Evolutionary conservation across 2,888 invertebrate species (phyloP), one percentile per base, ranked within the genome.

Genomic region (Neria commutata): DNA sequence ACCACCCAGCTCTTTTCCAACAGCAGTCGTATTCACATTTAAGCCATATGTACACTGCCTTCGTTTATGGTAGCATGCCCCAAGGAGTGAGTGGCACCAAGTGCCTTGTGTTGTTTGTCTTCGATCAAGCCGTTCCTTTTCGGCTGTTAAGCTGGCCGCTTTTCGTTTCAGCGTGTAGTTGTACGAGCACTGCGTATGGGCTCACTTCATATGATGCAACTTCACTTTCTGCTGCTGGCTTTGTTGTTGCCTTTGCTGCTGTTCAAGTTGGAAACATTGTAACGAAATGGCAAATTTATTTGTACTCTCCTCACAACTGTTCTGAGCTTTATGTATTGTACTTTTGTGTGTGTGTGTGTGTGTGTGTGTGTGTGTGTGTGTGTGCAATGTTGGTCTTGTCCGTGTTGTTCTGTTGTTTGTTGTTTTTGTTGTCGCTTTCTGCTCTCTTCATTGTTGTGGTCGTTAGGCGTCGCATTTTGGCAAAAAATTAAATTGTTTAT

Each of bases 401-500:
- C 4, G 17, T 37, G 37, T 37, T n/a, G 37, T n/a, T 8, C n/a
- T 37, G 6, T 37, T 19, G 17, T 42, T 5, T 14, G 3, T 17
- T 29, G 29, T 23, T 51, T 56, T 23, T 46, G 14, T 11, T 40
- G 26, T 19, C 40, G 25, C 26, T 6, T 23, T 50, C 6, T 16
- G 14, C 37, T 42, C 16, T 42, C 42, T 23, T 42, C 23, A 17
- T 45, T 29, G 45, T 33, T 46, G 52, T 40, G 11, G 50, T 19
- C 21, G 25, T 50, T 11, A 24, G 17, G 19, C 3, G 19, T 19
- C 1, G 21, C 21, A 33, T 46, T 60, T 29, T 45, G 52, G 21
- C 56, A 16, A 48, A 53, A 60, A 53, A 60, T 60, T 60, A 60
- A 56, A 60, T 60, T 60, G 53, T 49, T 60, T 49, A 47, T 37